Evolutionary conservation across 2,888 invertebrate genomes (phyloP).

Genomic region (Aphidoletes aphidimyza): DNA sequence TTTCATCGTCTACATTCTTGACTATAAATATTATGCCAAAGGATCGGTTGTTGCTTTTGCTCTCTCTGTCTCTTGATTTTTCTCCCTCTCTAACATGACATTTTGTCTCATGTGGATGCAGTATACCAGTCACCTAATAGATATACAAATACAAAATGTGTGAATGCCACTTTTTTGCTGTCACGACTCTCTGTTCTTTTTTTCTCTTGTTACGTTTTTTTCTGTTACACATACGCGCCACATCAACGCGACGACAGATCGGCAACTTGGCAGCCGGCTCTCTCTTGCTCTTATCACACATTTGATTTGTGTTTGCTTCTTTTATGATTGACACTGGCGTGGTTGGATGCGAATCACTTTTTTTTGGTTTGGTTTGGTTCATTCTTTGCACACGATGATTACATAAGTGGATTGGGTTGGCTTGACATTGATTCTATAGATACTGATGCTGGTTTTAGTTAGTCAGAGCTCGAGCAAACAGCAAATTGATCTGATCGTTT

Average conservation of each 20-base stretch:
- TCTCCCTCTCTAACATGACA: no score
- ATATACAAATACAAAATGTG: conserved; percentile 10
- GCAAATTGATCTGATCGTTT: conserved; percentile 24
- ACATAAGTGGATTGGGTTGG: conserved; percentile 27
- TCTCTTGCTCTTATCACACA: conserved; percentile 25
- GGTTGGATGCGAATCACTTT: background rate
- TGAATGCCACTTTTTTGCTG: conserved; percentile 34
- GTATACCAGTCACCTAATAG: conserved; percentile 10
- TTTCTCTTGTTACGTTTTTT: no score
- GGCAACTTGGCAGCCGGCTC: background rate
- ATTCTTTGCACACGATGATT: conserved; percentile 23
- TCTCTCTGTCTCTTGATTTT: background rate
- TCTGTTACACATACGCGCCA: background rate
- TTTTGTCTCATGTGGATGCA: conserved; percentile 24
- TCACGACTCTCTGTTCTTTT: background rate
- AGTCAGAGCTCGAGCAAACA: background rate
- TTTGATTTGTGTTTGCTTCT: conserved; percentile 6
- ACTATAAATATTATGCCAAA: conserved; percentile 13
- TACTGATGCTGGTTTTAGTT: background rate
- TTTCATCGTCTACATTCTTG: conserved; percentile 4
- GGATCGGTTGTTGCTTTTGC: background rate
- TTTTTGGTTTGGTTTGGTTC: no score
- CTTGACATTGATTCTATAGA: conserved; percentile 44
- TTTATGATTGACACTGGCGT: conserved; percentile 38
- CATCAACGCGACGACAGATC: background rate